Base-by-base conservation (phyloP, 2,113 vertebrate genomes). In the Pluvialis apricaria region DNA sequence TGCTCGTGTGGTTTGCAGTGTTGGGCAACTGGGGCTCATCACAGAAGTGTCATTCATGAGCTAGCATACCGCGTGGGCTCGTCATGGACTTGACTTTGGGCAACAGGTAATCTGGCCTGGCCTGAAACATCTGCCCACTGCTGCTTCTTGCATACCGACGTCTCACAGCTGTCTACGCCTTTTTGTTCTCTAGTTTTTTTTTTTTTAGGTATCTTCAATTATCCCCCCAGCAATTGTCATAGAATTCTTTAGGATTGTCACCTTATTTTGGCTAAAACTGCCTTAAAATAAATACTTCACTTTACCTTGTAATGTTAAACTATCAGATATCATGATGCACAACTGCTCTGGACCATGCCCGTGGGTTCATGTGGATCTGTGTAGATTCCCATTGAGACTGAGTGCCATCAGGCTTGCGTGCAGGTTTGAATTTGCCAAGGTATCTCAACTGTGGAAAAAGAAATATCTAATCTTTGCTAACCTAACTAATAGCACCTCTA, bases 1-100 rank as follows among this genome's bases (percentile, higher is more conserved):
- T 36, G 44, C 70, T 34, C 4, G 22, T 85, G 78, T 86, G 90
- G 88, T 87, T 90, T 90, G 62, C 29, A 51, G 79, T 16, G 71
- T 95, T 87, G 92, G 82, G 75, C 62, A 93, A 76, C 58, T 22
- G 60, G 31, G 78, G 81, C 44, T 94, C 82, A 49, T 93, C 82
- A 90, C 92, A 86, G 49, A 36, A 29, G 85, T 90, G 87, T 69
- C 96, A 87, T 88, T 96, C 88, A 77, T 68, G 82, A 79, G 70
- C 34, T 49, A 9, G 62, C 93, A 85, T 91, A 71, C 84, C 28
- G 0, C 11, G 42, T 58, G 42, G 91, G 60, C 93, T 94, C 4
- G 20, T 86, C 86, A 76, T 5, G 70, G 57, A 10, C 65, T 94
- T 51, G 69, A 10, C 28, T 81, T 61, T 22, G 45, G 75, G 79